phyloP scores from a whole-genome alignment of 2,113 vertebrate species.

The Petaurus breviceps region DNA sequence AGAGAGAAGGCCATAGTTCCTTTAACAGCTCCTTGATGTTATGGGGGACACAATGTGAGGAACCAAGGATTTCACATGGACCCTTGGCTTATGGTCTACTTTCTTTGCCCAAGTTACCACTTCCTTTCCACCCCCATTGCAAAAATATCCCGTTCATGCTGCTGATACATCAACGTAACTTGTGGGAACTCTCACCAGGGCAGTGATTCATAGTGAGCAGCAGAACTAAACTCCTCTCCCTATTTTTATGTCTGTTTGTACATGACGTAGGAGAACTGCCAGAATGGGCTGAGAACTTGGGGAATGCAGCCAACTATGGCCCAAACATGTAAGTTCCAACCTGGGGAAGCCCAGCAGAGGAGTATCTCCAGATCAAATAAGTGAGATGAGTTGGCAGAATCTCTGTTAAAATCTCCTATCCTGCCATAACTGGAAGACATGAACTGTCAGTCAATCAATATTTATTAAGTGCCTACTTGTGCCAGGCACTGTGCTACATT shows the following conservation, averaged over 20 bases:
- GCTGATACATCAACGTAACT: conserved; percentile 46
- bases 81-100: conserved; percentile 39
- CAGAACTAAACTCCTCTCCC: conserved; percentile 51
- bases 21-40: background rate
- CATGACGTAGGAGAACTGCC: background rate
- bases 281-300: background rate
- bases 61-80: background rate
- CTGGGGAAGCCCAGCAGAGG: background rate
- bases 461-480: background rate
- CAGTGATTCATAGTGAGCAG: conserved; percentile 58
- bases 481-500: background rate
- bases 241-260: conserved; percentile 11
- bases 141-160: background rate
- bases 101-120: conserved; percentile 34
- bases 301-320: background rate
- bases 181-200: conserved; percentile 53
- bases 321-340: background rate
- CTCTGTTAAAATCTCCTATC: background rate
- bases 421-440: background rate
- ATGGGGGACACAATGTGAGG: conserved; percentile 2
- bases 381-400: background rate
- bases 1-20: conserved; percentile 25
- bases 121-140: background rate
- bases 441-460: background rate
- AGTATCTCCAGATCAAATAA: background rate